These are phyloP conservation scores for Hapalemur alaotrensis DNA, from an alignment of 2,797 vertebrate genomes.

Conservation along the genomic window DNA sequence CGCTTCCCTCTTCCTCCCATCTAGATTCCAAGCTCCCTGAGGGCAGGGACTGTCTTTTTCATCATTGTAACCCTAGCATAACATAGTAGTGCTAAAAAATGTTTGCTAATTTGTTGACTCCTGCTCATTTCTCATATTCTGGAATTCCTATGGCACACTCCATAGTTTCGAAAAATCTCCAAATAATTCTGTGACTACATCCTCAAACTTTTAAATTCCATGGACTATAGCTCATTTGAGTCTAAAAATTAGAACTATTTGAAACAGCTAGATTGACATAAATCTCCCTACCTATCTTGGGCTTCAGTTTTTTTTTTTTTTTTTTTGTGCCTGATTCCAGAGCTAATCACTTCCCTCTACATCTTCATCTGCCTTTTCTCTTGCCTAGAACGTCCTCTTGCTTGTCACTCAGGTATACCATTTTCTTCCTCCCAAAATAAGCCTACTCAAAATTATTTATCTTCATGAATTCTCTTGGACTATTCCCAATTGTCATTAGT, in stretches of 20 bases:
- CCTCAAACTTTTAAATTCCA: background rate
- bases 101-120: background rate
- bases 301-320: background rate
- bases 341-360: background rate
- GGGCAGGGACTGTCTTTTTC: background rate
- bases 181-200: background rate
- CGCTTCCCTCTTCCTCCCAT: background rate
- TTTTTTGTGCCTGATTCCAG: background rate
- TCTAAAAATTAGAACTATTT: conserved; percentile 12
- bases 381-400: background rate
- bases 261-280: background rate
- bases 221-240: background rate
- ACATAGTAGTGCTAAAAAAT: background rate
- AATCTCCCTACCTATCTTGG: background rate
- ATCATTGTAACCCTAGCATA: background rate
- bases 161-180: background rate
- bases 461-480: background rate
- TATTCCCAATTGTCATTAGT: background rate
- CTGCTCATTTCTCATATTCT: conserved; percentile 18
- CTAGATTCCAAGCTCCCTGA: background rate
- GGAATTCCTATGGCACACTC: background rate
- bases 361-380: background rate
- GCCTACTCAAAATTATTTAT: conserved; percentile 11
- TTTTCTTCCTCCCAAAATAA: background rate
- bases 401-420: background rate